Base-by-base conservation (phyloP, 1,140 invertebrate genomes). In the Cardiocondyla obscurior region DNA sequence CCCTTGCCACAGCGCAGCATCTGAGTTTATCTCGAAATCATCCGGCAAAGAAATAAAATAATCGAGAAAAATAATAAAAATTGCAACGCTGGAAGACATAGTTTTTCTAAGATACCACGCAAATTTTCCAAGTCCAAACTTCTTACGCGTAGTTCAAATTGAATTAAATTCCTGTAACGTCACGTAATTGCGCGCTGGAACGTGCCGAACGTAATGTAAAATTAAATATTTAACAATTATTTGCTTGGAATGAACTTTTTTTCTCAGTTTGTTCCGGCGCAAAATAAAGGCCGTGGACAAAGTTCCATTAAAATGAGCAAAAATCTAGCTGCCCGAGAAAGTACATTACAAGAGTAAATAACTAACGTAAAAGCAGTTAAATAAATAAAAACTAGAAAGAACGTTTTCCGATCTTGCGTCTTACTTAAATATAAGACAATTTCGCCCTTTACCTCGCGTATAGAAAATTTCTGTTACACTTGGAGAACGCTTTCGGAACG, bases 161-260 rank as follows among this genome's bases (percentile, higher is more conserved):
- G 0, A 6, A 12, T 65, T 65, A 42, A 25, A 65, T 44, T 65
- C 0, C 1, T n/a, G 33, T 30, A 64, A 42, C 14, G 22, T 42
- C 12, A 42, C 28, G 2, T 33, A 65, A 65, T 39, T 65, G 25
- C 10, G 16, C 14, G 14, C 22, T 16, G 12, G 3, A 64, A 25
- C 5, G 2, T 16, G 33, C n/a, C 16, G 25, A 64, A 64, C 22
- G 14, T 25, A 65, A 42, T 65, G 16, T 65, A 8, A 25, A 65
- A 44, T 65, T 42, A 42, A 65, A 65, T 65, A 65, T 65, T 42
- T 65, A 16, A 42, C 19, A 22, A 64, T 42, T 14, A 36, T 8
- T 19, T 12, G 36, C 6, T 12, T n/a, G 25, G 19, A 65, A 65
- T 4, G 6, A 65, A 44, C 22, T 65, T 65, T 44, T 42, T 44